Percentiles rank a stretch among this genome's conserved stretches.
These are phyloP conservation scores for Chrysoperla carnea DNA, from an alignment of 1,140 invertebrate genomes.

Conservation along the genomic window DNA sequence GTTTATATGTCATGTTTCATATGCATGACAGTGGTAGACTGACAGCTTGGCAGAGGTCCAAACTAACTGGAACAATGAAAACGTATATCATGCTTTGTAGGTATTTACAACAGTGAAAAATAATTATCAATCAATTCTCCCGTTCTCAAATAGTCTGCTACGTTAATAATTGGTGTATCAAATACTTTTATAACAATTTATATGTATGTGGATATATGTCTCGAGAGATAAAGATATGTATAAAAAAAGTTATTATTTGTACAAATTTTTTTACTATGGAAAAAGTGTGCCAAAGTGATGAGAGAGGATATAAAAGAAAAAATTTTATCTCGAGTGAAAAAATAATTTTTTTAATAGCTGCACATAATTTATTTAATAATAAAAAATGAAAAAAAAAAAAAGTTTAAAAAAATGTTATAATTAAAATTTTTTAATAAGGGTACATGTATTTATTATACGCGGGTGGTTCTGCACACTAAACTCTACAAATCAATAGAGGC, in stretches of 20 bases:
- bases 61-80: too few relatives aligned
- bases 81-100: too few relatives aligned
- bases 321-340: background rate
- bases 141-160: too few relatives aligned
- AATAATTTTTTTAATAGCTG: constrained; percentile 9
- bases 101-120: too few relatives aligned
- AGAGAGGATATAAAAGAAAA: constrained; percentile 17
- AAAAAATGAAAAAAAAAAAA: constrained; percentile 17
- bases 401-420: constrained; percentile 14
- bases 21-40: too few relatives aligned
- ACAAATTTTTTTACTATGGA: constrained; percentile 18
- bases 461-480: constrained; percentile 13
- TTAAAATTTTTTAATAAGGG: constrained; percentile 14
- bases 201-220: too few relatives aligned
- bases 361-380: constrained; percentile 15
- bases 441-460: constrained; percentile 20
- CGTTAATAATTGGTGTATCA: too few relatives aligned
- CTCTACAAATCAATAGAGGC: background rate
- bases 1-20: too few relatives aligned
- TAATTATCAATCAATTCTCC: too few relatives aligned
- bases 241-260: constrained; percentile 24
- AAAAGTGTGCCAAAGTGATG: constrained; percentile 24
- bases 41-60: too few relatives aligned
- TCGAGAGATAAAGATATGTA: constrained; percentile 12
- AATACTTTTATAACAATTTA: too few relatives aligned